phyloP scores from a whole-genome alignment of 2,797 vertebrate species.

The Rhabdophis nuchalis region DNA sequence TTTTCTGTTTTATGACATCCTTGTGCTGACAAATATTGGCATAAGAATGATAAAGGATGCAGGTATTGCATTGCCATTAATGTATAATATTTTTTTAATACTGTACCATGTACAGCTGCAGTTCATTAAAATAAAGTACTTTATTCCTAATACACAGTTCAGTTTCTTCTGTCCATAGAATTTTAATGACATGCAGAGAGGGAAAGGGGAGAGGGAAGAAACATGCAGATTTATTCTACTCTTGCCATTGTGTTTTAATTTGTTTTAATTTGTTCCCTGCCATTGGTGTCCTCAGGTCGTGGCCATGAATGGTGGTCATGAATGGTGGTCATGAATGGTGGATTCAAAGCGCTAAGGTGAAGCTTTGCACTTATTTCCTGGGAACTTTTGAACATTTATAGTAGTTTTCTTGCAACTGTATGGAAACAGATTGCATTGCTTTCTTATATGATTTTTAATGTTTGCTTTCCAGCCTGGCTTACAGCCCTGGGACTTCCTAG shows the following conservation, averaged over 20 bases:
- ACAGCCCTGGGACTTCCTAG: neutral
- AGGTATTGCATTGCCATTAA: neutral
- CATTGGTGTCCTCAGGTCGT: neutral
- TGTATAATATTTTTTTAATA: neutral
- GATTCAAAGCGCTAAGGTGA: neutral
- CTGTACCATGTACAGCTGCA: neutral
- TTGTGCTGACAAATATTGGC: neutral
- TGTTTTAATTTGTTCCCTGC: neutral
- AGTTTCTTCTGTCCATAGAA: neutral
- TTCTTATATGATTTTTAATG: neutral
- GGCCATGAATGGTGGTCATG: no score
- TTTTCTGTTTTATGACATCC: neutral
- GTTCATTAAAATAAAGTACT: neutral
- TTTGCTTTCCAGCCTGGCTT: neutral
- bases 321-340: neutral
- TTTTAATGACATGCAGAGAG: neutral
- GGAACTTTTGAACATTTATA: neutral
- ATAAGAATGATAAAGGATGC: neutral
- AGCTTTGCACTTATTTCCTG: neutral
- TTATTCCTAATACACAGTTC: neutral
- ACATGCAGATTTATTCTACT: neutral
- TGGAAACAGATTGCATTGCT: neutral
- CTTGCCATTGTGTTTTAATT: neutral
- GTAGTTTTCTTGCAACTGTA: neutral
- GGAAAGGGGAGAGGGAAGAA: neutral